Evolutionary conservation across 1,140 invertebrate species (phyloP).

Genomic region (Drosophila arawakana): DNA sequence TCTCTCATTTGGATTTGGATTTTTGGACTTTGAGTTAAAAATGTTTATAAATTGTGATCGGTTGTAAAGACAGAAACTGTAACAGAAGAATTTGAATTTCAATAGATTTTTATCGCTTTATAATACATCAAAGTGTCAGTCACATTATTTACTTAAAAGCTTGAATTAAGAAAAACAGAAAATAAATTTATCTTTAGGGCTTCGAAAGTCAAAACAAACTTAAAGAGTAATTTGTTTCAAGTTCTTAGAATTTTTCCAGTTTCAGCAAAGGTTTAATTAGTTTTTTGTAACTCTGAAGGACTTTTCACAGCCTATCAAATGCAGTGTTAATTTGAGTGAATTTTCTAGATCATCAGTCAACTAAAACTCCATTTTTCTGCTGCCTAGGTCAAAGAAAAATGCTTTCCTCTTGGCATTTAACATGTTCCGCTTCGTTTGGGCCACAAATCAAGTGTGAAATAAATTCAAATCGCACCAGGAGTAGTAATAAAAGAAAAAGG

Average conservation of each 20-base stretch:
- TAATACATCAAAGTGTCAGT: slow-evolving; percentile 6
- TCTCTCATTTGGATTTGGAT: slow-evolving; percentile 18
- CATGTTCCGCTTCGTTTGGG: slow-evolving; percentile 37
- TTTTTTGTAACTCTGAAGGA: too few relatives aligned
- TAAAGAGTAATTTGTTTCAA: too few relatives aligned
- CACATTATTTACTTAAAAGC: slow-evolving; percentile 1
- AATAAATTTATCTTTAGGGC: too few relatives aligned
- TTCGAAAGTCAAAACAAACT: too few relatives aligned
- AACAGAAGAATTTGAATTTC: slow-evolving; percentile 17
- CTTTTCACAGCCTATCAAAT: slow-evolving; percentile 6
- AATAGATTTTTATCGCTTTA: neutral
- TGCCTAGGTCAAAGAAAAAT: slow-evolving; percentile 17
- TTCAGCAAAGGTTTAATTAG: too few relatives aligned
- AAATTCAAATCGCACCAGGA: slow-evolving; percentile 65
- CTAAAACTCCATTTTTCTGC: slow-evolving; percentile 33
- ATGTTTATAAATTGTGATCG: slow-evolving; percentile 14
- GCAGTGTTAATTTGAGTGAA: slow-evolving; percentile 72
- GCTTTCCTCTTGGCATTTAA: slow-evolving; percentile 16
- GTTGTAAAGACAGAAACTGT: slow-evolving; percentile 11
- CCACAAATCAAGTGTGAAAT: slow-evolving; percentile 79
- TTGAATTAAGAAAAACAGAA: too few relatives aligned
- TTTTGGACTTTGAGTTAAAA: slow-evolving; percentile 24
- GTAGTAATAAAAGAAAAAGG: slow-evolving; percentile 50
- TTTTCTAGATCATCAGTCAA: slow-evolving; percentile 66
- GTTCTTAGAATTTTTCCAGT: too few relatives aligned